Conservation (phyloP, 1,140 invertebrate genomes). For the Euborellia annulipes region DNA sequence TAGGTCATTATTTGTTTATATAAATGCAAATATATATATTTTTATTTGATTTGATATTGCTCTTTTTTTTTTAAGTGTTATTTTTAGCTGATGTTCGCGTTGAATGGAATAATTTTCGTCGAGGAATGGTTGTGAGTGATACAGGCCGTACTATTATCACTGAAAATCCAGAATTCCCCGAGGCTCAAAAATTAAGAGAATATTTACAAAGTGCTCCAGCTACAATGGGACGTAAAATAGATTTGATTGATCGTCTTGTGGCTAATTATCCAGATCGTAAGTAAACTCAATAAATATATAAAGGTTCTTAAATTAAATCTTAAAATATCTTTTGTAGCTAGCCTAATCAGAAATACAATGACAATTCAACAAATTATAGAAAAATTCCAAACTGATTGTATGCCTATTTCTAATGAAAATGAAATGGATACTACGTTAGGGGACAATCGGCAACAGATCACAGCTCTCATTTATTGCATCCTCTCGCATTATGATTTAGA, state of each 20-base stretch:
- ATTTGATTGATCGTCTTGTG: constrained; percentile 16
- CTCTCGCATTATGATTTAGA: constrained; percentile 33
- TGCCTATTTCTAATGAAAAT: constrained; percentile 8
- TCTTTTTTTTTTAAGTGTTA: constrained; percentile 20
- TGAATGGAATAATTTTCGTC: constrained; percentile 25
- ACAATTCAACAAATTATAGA: constrained; percentile 30
- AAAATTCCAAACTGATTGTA: constrained; percentile 24
- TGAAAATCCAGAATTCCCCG: constrained; percentile 27
- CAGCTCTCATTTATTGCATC: constrained; percentile 29
- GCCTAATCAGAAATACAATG: constrained; percentile 29
- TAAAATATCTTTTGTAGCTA: constrained; percentile 16
- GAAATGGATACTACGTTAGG: no score
- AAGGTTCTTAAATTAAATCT: background rate
- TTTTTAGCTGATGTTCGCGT: constrained; percentile 28
- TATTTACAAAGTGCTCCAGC: constrained; percentile 18
- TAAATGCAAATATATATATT: no score
- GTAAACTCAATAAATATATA: constrained; percentile 1
- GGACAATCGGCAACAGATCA: constrained; percentile 27
- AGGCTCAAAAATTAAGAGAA: constrained; percentile 21
- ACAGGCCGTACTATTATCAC: constrained; percentile 25
- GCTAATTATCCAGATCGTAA: constrained; percentile 22
- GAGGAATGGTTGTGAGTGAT: constrained; percentile 24
- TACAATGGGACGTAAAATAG: constrained; percentile 1
- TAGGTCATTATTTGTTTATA: constrained; percentile 21
- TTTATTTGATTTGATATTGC: no score